These are phyloP conservation scores for Leontocebus nigricollis DNA, from an alignment of 2,797 vertebrate genomes.

Conservation along the genomic window DNA sequence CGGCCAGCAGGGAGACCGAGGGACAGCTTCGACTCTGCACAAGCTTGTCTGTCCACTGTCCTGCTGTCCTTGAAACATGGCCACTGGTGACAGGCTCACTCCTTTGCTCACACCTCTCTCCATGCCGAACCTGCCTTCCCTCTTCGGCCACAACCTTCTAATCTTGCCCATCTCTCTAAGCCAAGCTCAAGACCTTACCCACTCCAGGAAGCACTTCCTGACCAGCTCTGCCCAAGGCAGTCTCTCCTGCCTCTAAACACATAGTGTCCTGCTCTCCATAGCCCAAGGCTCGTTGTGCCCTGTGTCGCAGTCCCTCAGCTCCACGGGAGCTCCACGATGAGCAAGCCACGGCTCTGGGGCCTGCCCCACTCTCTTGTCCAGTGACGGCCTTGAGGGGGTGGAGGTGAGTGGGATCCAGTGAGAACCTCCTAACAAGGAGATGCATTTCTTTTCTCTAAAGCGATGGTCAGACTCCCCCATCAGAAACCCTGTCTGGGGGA, in stretches of 20 bases:
- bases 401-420: background rate
- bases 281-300: background rate
- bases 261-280: background rate
- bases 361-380: background rate
- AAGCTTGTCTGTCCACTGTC: background rate
- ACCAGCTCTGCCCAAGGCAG: background rate
- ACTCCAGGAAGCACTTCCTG: background rate
- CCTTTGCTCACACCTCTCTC: background rate
- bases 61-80: background rate
- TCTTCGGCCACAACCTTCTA: rapidly evolving
- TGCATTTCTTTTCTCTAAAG: background rate
- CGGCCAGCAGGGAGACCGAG: rapidly evolving
- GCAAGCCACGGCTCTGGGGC: background rate
- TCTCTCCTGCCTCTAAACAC: background rate
- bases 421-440: background rate
- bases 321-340: background rate
- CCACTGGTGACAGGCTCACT: rapidly evolving
- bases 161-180: background rate
- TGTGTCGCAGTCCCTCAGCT: background rate
- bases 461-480: background rate
- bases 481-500: background rate
- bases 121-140: background rate
- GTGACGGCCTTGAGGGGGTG: background rate
- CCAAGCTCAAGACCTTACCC: background rate
- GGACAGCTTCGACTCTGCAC: background rate